A percentile compares a stretch with the other conserved stretches of the same genome.
Evolutionary conservation across 2,888 invertebrate species (phyloP).

Genomic region (Mythimna ferrago): DNA sequence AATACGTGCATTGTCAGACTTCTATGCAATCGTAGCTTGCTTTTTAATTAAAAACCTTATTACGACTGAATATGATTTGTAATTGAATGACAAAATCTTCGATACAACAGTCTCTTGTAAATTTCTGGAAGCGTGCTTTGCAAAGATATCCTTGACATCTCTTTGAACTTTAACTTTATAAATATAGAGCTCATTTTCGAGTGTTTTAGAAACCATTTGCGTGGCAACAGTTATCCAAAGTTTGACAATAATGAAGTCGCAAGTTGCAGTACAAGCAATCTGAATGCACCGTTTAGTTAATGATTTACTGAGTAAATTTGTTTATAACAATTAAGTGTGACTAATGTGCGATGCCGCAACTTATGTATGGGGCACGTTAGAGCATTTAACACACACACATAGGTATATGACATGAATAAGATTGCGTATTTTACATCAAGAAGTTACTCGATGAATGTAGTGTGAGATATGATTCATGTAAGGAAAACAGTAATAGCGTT

Average conservation of each 20-base stretch:
- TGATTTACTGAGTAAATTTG: constrained; percentile 57
- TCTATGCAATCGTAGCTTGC: constrained; percentile 3
- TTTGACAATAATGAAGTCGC: constrained; percentile 70
- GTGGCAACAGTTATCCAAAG: constrained; percentile 36
- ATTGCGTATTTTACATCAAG: neutral
- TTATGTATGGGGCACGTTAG: neutral
- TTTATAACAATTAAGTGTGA: constrained; percentile 32
- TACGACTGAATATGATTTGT: neutral
- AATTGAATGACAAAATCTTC: constrained; percentile 24
- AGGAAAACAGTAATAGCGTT: no score
- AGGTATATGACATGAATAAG: no score
- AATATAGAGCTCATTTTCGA: constrained; percentile 4
- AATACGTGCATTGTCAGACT: constrained; percentile 41
- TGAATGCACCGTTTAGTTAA: constrained; percentile 62
- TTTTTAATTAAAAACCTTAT: constrained; percentile 11
- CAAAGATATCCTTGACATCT: constrained; percentile 16
- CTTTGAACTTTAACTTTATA: rapidly evolving
- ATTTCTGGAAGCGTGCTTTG: constrained; percentile 37
- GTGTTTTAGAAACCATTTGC: neutral
- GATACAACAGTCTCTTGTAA: constrained; percentile 43
- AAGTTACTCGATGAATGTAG: neutral
- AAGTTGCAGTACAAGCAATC: constrained; percentile 65
- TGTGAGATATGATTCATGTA: no score
- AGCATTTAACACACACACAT: neutral
- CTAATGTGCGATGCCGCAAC: neutral